These are phyloP conservation scores for Cyanoramphus novaezelandiae DNA, from an alignment of 2,113 vertebrate genomes.

Conservation along the genomic window DNA sequence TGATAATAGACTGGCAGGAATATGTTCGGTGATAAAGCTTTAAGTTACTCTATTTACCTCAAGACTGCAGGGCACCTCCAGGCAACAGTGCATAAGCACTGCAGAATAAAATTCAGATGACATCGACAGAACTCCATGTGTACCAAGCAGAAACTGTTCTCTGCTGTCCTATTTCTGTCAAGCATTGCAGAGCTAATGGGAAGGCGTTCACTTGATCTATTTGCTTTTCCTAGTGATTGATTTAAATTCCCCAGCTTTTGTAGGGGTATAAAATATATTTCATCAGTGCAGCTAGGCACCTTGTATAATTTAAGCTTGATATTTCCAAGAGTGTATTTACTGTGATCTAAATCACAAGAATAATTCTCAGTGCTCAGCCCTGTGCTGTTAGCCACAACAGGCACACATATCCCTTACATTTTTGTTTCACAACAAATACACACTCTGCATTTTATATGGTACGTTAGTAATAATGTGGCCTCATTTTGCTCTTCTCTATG, in stretches of 20 bases:
- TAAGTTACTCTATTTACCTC: slow-evolving; percentile 43
- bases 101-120: slow-evolving; percentile 61
- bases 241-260: background rate
- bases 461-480: background rate
- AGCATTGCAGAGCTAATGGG: slow-evolving; percentile 46
- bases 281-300: background rate
- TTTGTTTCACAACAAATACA: background rate
- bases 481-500: background rate
- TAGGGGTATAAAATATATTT: background rate
- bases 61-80: slow-evolving; percentile 52
- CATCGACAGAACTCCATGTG: slow-evolving; percentile 50
- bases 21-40: slow-evolving; percentile 22
- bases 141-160: slow-evolving; percentile 42
- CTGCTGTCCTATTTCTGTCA: slow-evolving; percentile 78
- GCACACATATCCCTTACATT: background rate
- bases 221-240: slow-evolving; percentile 42
- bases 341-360: background rate
- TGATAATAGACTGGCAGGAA: background rate
- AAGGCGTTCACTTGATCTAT: slow-evolving; percentile 55
- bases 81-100: slow-evolving; percentile 33
- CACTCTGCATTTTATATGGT: background rate
- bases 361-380: background rate
- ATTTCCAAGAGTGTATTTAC: background rate
- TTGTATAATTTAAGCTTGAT: slow-evolving; percentile 6
- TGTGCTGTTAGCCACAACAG: background rate